Conservation (phyloP, 2,888 invertebrate genomes). For the Elysia crispata region DNA sequence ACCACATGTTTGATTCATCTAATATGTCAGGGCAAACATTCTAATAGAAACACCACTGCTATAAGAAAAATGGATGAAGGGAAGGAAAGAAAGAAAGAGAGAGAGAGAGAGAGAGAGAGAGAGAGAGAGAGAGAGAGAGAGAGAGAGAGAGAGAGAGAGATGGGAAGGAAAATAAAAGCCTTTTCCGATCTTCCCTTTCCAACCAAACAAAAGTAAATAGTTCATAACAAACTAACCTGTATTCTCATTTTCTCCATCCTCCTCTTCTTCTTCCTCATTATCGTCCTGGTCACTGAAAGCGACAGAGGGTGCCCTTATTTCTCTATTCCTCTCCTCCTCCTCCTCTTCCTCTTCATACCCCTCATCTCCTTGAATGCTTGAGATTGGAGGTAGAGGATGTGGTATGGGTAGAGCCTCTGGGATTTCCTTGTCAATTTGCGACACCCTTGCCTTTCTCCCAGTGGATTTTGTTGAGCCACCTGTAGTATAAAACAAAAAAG, state of each 20-base stretch:
- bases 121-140: not conserved
- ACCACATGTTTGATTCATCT: no score
- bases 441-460: conserved; percentile 22
- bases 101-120: not conserved
- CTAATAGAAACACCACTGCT: no score
- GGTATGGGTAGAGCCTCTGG: conserved; percentile 21
- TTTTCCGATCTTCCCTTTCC: no score
- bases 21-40: no score
- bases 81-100: no score
- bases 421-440: conserved; percentile 41
- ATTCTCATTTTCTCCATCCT: conserved; percentile 15
- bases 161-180: no score
- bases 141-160: not conserved
- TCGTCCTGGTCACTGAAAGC: conserved; percentile 22
- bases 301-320: conserved; percentile 26
- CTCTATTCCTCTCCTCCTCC: not conserved
- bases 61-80: no score
- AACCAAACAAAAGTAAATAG: no score
- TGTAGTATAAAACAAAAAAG: not conserved
- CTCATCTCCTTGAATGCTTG: conserved; percentile 26
- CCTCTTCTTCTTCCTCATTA: not conserved
- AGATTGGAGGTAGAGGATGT: conserved; percentile 40
- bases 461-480: not conserved
- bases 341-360: no score
- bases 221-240: no score